Evolutionary conservation across 2,113 vertebrate species (phyloP).

Genomic region (Sphyrna mokarran): DNA sequence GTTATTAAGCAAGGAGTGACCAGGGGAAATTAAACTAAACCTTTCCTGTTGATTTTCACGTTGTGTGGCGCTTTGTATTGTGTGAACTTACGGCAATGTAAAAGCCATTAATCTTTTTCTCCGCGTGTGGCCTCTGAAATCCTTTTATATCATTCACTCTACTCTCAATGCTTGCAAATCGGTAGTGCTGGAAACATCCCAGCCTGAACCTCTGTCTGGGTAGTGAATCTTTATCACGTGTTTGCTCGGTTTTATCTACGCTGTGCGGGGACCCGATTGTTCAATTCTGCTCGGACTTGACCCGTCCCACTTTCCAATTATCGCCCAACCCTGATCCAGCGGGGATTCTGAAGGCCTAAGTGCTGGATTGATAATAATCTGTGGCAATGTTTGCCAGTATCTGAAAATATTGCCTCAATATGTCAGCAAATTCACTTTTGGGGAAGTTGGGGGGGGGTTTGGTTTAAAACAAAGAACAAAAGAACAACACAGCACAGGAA

Average conservation of each 20-base stretch:
- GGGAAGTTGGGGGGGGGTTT: no score
- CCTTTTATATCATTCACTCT: neutral
- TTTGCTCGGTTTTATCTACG: neutral
- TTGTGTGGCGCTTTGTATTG: neutral
- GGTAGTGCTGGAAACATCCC: neutral
- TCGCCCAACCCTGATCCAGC: neutral
- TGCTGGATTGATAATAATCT: neutral
- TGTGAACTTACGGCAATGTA: neutral
- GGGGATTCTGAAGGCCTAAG: neutral
- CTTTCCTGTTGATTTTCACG: neutral
- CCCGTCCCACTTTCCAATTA: neutral
- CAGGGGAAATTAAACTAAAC: neutral
- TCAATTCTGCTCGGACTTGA: neutral
- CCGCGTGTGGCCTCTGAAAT: neutral
- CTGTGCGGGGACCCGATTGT: no score
- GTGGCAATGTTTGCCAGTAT: neutral
- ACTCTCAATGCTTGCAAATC: neutral
- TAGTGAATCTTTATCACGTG: neutral
- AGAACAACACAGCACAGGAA: no score
- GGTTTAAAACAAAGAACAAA: no score
- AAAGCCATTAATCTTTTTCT: neutral
- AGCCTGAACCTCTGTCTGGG: neutral
- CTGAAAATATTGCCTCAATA: neutral
- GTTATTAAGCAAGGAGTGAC: neutral
- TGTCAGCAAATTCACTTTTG: neutral